Percentiles rank a stretch among this genome's conserved stretches.
These are phyloP conservation scores for Sander vitreus DNA, from an alignment of 2,113 vertebrate species.

Conservation along the genomic window DNA sequence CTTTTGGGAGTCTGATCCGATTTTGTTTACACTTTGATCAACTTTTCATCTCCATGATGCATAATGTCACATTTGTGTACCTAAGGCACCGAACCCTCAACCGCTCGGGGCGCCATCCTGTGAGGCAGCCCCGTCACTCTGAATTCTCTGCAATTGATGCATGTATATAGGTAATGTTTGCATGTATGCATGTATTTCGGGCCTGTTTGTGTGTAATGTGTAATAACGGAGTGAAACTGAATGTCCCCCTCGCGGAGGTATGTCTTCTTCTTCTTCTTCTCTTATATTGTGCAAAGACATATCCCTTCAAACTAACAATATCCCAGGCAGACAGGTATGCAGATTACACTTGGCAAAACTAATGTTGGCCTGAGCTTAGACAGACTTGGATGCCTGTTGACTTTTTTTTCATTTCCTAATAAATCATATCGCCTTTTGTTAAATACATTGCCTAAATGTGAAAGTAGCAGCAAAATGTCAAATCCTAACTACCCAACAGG, in stretches of 20 bases:
- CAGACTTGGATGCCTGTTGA: constrained; percentile 31
- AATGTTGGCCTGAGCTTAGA: constrained; percentile 22
- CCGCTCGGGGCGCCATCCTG: no score
- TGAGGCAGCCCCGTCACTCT: no score
- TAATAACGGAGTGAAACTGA: no score
- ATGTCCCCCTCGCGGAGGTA: no score
- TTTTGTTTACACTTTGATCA: not conserved
- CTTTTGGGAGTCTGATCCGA: constrained; percentile 3
- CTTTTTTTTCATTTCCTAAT: constrained; percentile 13
- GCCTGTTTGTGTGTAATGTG: no score
- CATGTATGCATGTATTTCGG: no score
- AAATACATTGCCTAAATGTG: constrained; percentile 37
- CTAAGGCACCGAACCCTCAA: not conserved
- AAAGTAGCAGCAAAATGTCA: constrained; percentile 50
- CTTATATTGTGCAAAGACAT: constrained; percentile 26
- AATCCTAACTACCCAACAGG: constrained; percentile 40
- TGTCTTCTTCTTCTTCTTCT: no score
- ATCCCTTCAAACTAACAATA: constrained; percentile 4
- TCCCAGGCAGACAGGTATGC: constrained; percentile 35
- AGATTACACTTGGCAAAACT: constrained; percentile 50
- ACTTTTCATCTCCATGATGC: not conserved
- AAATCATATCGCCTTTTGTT: constrained; percentile 48
- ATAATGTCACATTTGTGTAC: constrained; percentile 3
- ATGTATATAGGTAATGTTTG: no score
- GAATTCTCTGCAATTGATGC: no score